These are phyloP conservation scores for Cydia strobilella DNA, from an alignment of 1,140 invertebrate species.

Conservation along the genomic window DNA sequence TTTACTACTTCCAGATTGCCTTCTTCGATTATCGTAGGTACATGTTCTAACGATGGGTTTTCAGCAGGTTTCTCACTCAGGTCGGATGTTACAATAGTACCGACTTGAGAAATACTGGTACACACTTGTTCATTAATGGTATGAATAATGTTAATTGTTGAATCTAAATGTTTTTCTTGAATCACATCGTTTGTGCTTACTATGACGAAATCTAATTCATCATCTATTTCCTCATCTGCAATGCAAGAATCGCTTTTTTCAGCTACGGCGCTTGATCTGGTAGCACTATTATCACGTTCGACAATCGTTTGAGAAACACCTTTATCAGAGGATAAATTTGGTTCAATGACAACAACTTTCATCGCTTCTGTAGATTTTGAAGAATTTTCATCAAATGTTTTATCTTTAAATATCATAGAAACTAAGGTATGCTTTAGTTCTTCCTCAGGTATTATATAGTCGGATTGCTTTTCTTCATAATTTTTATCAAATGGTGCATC, in stretches of 20 bases:
- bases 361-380: background rate
- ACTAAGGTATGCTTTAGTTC: conserved; percentile 1
- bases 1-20: background rate
- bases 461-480: background rate
- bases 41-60: background rate
- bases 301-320: background rate
- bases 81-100: background rate
- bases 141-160: background rate
- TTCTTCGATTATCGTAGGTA: background rate
- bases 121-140: background rate
- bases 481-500: background rate
- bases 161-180: background rate
- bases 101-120: background rate
- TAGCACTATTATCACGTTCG: background rate
- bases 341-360: background rate
- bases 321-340: background rate
- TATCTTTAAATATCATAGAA: conserved; percentile 11
- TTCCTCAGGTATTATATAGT: background rate
- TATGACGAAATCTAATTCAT: conserved; percentile 19
- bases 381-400: background rate
- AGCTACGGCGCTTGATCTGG: background rate
- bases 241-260: background rate
- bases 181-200: background rate
- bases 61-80: background rate
- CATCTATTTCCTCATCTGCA: background rate